A percentile compares a stretch with the other conserved stretches of the same genome.
Evolutionary conservation across 2,113 vertebrate genomes (phyloP).

Genomic region (Speoplatyrhinus poulsoni): DNA sequence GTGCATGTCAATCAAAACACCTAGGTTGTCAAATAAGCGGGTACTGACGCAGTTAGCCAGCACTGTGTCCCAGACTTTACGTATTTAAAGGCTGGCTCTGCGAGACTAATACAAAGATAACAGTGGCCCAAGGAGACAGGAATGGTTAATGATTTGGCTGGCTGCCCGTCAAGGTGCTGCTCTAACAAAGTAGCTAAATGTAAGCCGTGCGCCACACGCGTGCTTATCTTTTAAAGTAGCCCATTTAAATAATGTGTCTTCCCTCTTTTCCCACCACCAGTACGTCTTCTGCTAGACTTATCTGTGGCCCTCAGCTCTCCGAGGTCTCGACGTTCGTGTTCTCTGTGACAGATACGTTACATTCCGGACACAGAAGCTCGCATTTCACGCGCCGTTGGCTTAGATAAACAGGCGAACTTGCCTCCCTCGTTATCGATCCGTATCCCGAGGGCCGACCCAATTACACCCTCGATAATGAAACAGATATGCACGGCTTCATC

Average conservation of each 20-base stretch:
- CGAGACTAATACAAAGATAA: too few relatives aligned
- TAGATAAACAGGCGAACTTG: slow-evolving; percentile 7
- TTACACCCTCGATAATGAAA: slow-evolving; percentile 20
- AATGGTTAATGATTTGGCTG: background rate
- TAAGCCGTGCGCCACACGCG: background rate
- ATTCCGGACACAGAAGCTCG: slow-evolving; percentile 4
- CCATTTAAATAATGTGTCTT: background rate
- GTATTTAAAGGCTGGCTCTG: too few relatives aligned
- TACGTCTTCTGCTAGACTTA: background rate
- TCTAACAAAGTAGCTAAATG: slow-evolving; percentile 7
- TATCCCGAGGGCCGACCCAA: slow-evolving; percentile 11
- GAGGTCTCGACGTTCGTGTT: background rate
- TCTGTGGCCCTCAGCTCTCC: background rate
- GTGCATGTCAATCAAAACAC: too few relatives aligned
- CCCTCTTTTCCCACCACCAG: background rate
- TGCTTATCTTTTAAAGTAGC: background rate
- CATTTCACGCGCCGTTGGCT: slow-evolving; percentile 15
- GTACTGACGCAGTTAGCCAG: too few relatives aligned
- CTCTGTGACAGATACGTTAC: background rate
- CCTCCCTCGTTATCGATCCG: slow-evolving; percentile 12
- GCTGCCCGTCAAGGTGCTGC: slow-evolving; percentile 4
- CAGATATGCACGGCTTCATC: slow-evolving; percentile 3
- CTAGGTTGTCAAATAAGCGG: too few relatives aligned
- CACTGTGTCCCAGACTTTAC: too few relatives aligned
- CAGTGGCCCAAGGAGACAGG: too few relatives aligned